phyloP scores from a whole-genome alignment of 2,888 invertebrate genomes.

The Leptarthrus brevirostris region DNA sequence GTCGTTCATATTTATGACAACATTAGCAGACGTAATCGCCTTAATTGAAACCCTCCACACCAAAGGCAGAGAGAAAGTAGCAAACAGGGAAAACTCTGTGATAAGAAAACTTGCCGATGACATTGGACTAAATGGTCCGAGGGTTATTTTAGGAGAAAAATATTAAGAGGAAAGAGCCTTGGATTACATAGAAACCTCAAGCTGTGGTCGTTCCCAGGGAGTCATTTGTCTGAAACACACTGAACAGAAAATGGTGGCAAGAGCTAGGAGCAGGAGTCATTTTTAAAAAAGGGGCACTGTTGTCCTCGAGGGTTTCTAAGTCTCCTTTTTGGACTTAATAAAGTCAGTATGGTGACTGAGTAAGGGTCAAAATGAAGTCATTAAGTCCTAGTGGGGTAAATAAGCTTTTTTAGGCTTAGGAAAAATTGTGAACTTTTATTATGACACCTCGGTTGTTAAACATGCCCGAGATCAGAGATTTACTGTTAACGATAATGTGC shows the following conservation, averaged over 20 bases:
- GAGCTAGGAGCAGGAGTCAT: not conserved
- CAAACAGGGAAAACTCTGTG: not conserved
- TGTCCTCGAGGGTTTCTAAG: constrained; percentile 12
- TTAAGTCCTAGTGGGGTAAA: constrained; percentile 37
- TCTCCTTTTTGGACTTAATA: constrained; percentile 38
- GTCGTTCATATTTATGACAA: constrained; percentile 46
- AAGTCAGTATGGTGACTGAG: constrained; percentile 25
- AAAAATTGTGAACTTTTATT: constrained; percentile 42
- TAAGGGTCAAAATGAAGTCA: constrained; percentile 41
- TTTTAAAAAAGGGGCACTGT: not conserved
- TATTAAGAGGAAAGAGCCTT: constrained; percentile 43
- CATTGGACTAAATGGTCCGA: constrained; percentile 47
- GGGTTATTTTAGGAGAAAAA: constrained; percentile 46
- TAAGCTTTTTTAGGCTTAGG: constrained; percentile 31
- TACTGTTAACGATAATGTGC: constrained; percentile 34
- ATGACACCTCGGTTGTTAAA: constrained; percentile 46
- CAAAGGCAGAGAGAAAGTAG: not conserved
- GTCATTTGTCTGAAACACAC: constrained; percentile 40
- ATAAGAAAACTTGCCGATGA: constrained; percentile 49
- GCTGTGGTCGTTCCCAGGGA: constrained; percentile 47
- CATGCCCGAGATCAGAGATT: constrained; percentile 43
- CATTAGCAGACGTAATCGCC: constrained; percentile 48
- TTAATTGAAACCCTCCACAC: constrained; percentile 47
- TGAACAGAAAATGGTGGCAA: not conserved
- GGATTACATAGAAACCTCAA: constrained; percentile 43